Base-by-base conservation (phyloP, 92 coral and sea anemone species). In the Porites cylindrica region DNA sequence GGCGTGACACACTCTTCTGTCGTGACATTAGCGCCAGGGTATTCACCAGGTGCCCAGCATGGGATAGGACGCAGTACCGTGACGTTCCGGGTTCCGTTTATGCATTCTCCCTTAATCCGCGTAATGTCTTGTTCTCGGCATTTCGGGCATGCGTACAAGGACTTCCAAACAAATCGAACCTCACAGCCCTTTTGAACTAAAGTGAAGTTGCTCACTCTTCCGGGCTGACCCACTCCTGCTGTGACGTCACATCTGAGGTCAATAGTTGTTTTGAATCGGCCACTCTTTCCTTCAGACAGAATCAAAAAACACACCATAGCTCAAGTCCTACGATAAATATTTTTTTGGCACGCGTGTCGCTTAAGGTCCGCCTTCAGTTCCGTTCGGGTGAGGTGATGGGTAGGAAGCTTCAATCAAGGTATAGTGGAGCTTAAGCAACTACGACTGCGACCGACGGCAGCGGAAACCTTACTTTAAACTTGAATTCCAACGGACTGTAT, bases 61-160 rank as follows among this genome's bases (percentile, higher is more conserved):
- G 93, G 91, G 13, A 88, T 60, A 43, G 52, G 81, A 18, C 78
- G 79, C 18, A 87, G 16, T 72, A 76, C 74, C 3, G 98, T 88
- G 14, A 90, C 84, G 21, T 91, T 91, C 14, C 89, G 94, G 7
- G 87, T 76, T 0, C 94, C 94, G 64, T 93, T 72, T 16, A 95
- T 85, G 82, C 98, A 95, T 59, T 79, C 75, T 67, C 92, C 88
- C 47, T 16, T 47, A 51, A 91, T 88, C 58, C 76, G 79, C 80
- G 82, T 82, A 29, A 93, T 85, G 88, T 95, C 94, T 77, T 72
- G 72, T 10, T 72, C n/a, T 18, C 90, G 89, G 69, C 98, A 95
- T 77, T 82, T 83, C 47, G 98, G 98, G 81, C 98, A 95, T 62
- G 98, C 98, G 81, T 93, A 95, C 83, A 93, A 66, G 3, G 98